These are phyloP conservation scores for Hesperophylax magnus DNA, from an alignment of 1,140 invertebrate species.

Conservation along the genomic window DNA sequence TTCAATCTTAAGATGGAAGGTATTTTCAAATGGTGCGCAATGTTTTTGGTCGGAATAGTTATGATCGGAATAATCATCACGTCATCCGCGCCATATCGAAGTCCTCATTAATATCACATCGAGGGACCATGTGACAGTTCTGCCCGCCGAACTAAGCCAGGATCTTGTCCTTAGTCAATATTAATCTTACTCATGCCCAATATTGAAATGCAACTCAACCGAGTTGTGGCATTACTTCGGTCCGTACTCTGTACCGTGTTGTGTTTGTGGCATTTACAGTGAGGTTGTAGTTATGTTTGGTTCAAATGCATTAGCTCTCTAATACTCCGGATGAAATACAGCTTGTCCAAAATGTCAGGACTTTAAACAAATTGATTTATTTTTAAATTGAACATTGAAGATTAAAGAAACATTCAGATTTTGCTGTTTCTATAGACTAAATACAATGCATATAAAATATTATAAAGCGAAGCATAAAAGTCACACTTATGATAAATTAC, in stretches of 20 bases:
- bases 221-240: constrained; percentile 19
- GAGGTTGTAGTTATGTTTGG: not conserved
- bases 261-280: not conserved
- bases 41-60: no score
- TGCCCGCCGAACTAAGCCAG: constrained; percentile 7
- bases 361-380: not conserved
- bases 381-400: not conserved
- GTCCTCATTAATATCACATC: constrained; percentile 30
- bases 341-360: not conserved
- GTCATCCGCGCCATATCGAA: not conserved
- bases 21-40: no score
- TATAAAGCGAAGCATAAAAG: no score
- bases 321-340: not conserved
- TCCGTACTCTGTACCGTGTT: no score
- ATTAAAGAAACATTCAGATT: not conserved
- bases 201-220: constrained; percentile 40
- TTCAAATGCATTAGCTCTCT: constrained; percentile 9
- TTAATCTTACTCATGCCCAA: constrained; percentile 38
- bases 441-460: no score
- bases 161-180: constrained; percentile 33
- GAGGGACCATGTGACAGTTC: constrained; percentile 29
- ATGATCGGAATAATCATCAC: no score
- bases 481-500: no score
- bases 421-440: no score
- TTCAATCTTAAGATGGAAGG: no score